Evolutionary conservation across 2,113 vertebrate species (phyloP), one percentile per base, ranked within the genome.

Genomic region (Pseudolaguvia tuberculata): DNA sequence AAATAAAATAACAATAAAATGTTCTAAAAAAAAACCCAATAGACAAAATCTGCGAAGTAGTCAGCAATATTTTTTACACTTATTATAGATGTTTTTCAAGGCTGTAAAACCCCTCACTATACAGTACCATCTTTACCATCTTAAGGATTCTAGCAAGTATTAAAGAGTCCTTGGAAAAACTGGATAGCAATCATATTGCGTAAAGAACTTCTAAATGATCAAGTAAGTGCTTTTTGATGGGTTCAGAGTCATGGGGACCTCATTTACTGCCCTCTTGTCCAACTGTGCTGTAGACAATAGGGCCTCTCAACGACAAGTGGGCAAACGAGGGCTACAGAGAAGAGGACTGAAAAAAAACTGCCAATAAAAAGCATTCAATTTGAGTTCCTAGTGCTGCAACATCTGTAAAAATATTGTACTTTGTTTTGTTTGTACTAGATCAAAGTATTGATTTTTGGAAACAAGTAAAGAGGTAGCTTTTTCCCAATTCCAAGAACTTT

Each of bases 201-300:
- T 35, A 27, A 51, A 55, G 70, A 29, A 50, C 71, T 53, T 70
- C 31, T 73, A 71, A 67, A 53, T 71, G 52, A 59, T 29, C 61
- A 25, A 58, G 55, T 61, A 52, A 68, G 50, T 55, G 47, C 23
- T 42, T 31, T 74, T 57, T 79, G 69, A 61, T 77, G 56, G 55
- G 31, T 50, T 50, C 15, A 1, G 52, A 58, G 70, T 71, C 25
- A 45, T 67, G 50, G 52, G 18, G 51, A 58, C 39, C 25, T 31
- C 35, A 35, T 72, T 73, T 73, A 59, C 52, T 14, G 42, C 25
- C 57, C 27, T 50, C 47, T 57, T 10, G 27, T 72, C 29, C 23
- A 47, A 65, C 15, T 66, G 27, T 42, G 52, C 50, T 56, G n/a
- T 45, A 58, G 48, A 74, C 59, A 65, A 65, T 66, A 21, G 27